Base-by-base conservation (phyloP, 2,888 invertebrate species). In the Hipparchia sbordonii region DNA sequence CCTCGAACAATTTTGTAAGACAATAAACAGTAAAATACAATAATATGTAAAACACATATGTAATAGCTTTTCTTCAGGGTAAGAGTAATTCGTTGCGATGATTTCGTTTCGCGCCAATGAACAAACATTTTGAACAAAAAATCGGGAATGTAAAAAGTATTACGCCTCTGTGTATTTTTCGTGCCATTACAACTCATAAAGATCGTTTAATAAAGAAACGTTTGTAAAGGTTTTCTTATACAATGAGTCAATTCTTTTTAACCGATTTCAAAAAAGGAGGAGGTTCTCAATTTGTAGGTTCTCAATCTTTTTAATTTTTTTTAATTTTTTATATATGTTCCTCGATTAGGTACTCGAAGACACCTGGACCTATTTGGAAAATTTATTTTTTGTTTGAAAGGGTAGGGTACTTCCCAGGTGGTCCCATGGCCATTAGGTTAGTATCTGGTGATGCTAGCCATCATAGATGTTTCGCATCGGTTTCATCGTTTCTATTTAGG, bases 21-120 rank as follows among this genome's bases (percentile, higher is more conserved):
- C 84, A 84, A 86, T 85, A 87, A 87, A 87, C 85, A 87, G 86
- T 84, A 81, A 82, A 86, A 86, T 88, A 87, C 87, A 87, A 87
- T 84, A 87, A 89, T 88, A 89, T 89, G 89, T 91, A 85, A 87
- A 90, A 88, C 88, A 87, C 87, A 87, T 86, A 85, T 82, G 79
- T 79, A 81, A 78, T 81, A 82, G 87, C 87, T 88, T 90, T 91
- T 89, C 89, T 86, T 85, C 86, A 87, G 88, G 89, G 87, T 67
- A 88, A 88, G 7, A 48, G 48, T 48, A 8, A 89, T 90, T 88
- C 88, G 86, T 83, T 77, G 86, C 84, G 88, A 88, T 89, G 89
- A 90, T 91, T 91, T 88, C 83, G 82, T 89, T 89, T 85, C 90
- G 84, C 88, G 75, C 86, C 90, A 88, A 87, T 88, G 89, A 91